A percentile compares a stretch with the other conserved stretches of the same genome.
These are phyloP conservation scores for Arion vulgaris DNA, from an alignment of 1,140 invertebrate genomes.

Conservation along the genomic window DNA sequence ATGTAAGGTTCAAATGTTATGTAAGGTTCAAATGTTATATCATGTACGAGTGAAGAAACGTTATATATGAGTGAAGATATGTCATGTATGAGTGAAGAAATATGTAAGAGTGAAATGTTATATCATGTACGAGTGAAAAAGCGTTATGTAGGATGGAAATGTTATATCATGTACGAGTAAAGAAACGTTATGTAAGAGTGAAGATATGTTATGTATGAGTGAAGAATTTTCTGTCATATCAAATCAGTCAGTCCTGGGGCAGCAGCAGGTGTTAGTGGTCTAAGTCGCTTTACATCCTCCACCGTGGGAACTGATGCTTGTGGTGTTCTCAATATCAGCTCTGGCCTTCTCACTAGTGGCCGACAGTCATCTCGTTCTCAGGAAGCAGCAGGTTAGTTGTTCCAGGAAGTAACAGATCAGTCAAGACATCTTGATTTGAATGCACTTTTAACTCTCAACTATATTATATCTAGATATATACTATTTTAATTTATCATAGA, in stretches of 20 bases:
- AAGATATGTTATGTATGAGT: too few relatives aligned
- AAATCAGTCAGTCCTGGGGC: conserved; percentile 43
- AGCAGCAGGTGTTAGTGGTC: conserved; percentile 61
- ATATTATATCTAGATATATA: background rate
- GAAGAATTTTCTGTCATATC: background rate
- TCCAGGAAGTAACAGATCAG: too few relatives aligned
- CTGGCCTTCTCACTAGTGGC: conserved; percentile 70
- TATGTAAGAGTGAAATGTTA: too few relatives aligned
- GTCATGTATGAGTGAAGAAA: too few relatives aligned
- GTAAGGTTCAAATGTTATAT: too few relatives aligned
- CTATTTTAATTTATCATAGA: background rate
- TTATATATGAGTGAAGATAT: too few relatives aligned
- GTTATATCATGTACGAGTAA: too few relatives aligned
- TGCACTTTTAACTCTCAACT: background rate
- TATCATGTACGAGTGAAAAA: too few relatives aligned
- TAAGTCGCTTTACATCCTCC: conserved; percentile 57
- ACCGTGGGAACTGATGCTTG: conserved; percentile 38
- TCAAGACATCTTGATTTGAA: background rate
- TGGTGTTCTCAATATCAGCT: conserved; percentile 78
- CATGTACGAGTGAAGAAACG: too few relatives aligned
- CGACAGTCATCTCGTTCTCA: conserved; percentile 57
- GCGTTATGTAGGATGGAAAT: too few relatives aligned
- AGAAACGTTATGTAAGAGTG: too few relatives aligned
- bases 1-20: too few relatives aligned
- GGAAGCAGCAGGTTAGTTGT: conserved; percentile 45